These are phyloP conservation scores for Sphenodon punctatus DNA, from an alignment of 2,797 vertebrate species.

Conservation along the genomic window DNA sequence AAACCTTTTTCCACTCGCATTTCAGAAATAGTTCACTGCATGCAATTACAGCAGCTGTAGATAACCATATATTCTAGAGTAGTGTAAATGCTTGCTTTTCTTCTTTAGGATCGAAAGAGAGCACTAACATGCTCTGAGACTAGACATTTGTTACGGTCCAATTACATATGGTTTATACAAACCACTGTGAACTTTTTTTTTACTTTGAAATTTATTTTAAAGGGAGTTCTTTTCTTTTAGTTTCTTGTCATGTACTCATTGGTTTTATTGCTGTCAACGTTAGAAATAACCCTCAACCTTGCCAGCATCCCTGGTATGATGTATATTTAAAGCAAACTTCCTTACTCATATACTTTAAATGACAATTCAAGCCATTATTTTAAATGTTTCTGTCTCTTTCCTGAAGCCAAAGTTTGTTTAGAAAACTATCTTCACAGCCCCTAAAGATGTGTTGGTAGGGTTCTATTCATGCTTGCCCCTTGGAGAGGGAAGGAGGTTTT, in stretches of 20 bases:
- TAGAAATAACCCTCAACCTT: slow-evolving; percentile 60
- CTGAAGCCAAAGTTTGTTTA: slow-evolving; percentile 76
- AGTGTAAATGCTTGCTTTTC: slow-evolving; percentile 73
- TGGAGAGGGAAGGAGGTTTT: slow-evolving; percentile 58
- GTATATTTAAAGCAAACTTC: slow-evolving; percentile 77
- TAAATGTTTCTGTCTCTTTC: slow-evolving; percentile 76
- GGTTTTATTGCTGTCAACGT: slow-evolving; percentile 70
- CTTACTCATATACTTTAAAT: slow-evolving; percentile 62
- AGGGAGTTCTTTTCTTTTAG: slow-evolving; percentile 77
- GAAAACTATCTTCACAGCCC: slow-evolving; percentile 32
- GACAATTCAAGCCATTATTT: slow-evolving; percentile 83
- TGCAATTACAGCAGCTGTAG: neutral
- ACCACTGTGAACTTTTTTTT: slow-evolving; percentile 83
- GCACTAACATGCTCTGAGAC: slow-evolving; percentile 73
- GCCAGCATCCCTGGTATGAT: slow-evolving; percentile 74
- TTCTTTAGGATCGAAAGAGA: slow-evolving; percentile 76
- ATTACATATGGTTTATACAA: slow-evolving; percentile 76
- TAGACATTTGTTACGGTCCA: slow-evolving; percentile 71
- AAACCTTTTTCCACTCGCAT: slow-evolving; percentile 12
- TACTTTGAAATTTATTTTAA: slow-evolving; percentile 73
- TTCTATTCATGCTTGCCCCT: slow-evolving; percentile 19
- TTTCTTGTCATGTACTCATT: slow-evolving; percentile 68
- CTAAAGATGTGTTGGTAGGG: neutral
- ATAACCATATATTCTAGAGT: no score
- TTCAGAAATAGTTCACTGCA: slow-evolving; percentile 19